A percentile compares a stretch with the other conserved stretches of the same genome.
phyloP scores from a whole-genome alignment of 2,113 vertebrate species.

The Marcusenius ussheri region DNA sequence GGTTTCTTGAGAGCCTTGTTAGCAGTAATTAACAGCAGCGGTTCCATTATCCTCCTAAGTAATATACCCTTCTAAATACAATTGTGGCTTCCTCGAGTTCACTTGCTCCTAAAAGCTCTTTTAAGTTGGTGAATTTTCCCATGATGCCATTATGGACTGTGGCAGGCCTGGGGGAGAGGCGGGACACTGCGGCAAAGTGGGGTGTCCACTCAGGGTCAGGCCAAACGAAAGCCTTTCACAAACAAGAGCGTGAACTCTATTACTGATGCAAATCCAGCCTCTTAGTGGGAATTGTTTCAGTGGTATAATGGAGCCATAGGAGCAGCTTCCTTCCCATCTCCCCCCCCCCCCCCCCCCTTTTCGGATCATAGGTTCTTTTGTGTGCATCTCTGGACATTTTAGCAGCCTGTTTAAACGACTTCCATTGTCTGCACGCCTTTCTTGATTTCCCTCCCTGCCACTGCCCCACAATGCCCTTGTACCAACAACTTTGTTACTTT shows the following conservation, averaged over 20 bases:
- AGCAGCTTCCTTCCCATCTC: conserved; percentile 37
- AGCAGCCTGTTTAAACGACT: conserved; percentile 74
- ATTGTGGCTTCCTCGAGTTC: conserved; percentile 76
- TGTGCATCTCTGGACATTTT: conserved; percentile 73
- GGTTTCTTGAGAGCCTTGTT: conserved; percentile 66
- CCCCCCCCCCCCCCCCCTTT: conserved; percentile 29
- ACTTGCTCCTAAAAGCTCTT: conserved; percentile 61
- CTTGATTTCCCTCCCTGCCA: conserved; percentile 87
- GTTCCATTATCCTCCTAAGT: conserved; percentile 77
- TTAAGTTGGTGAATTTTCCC: conserved; percentile 78
- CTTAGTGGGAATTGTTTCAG: conserved; percentile 76
- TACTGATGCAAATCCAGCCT: conserved; percentile 92
- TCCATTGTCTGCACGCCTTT: conserved; percentile 71
- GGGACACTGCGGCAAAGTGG: conserved; percentile 65
- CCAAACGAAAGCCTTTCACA: conserved; percentile 75
- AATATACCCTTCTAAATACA: conserved; percentile 82
- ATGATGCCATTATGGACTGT: conserved; percentile 64
- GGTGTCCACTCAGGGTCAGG: conserved; percentile 71
- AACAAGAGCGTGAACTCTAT: conserved; percentile 82
- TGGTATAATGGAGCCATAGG: conserved; percentile 65
- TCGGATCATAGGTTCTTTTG: conserved; percentile 53
- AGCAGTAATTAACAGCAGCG: conserved; percentile 81
- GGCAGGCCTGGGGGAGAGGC: conserved; percentile 55
- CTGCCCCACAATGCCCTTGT: conserved; percentile 71
- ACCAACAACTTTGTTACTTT: conserved; percentile 92